Evolutionary conservation across 2,797 vertebrate genomes (phyloP), one percentile per base, ranked within the genome.

Genomic region (Botia almorhae): DNA sequence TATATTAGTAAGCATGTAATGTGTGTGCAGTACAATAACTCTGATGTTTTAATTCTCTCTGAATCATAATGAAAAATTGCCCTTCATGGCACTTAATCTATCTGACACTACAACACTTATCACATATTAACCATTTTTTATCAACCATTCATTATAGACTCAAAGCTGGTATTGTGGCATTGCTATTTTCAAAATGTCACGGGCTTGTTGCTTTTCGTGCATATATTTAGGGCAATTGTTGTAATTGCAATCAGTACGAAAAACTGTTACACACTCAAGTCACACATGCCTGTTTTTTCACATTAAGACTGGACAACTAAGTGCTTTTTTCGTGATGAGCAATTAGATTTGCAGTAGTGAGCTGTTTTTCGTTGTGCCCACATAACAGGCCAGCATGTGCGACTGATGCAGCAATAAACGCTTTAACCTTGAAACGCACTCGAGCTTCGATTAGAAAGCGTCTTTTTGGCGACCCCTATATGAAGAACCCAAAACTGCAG

Each of bases 381-480:
- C 79, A 85, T 89, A 89, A 92, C 86, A 85, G 86, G 87, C 69
- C 76, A 26, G 78, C 68, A 21, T 78, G 8, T 8, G 85, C 67
- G 75, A 36, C 80, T 74, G 82, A 85, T 81, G 75, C 81, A 78
- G 84, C 71, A 84, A 86, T 88, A 81, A 87, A 89, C 84, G 86
- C 83, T 87, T 89, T 91, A 90, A 93, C 92, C 92, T 93, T 93
- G 93, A 93, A 92, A 93, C 91, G 92, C 90, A 88, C 43, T 87
- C 78, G 65, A 39, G 48, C 61, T 63, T 70, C 86, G 83, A 78
- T 16, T 55, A 73, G 23, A 75, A 70, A 56, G 65, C 80, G 86
- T 71, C 83, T 65, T 68, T 78, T 80, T 21, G 86, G 86, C 83
- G 36, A 89, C 90, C 87, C 85, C 92, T 90, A 80, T 79, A 89